phyloP scores from a whole-genome alignment of 2,113 vertebrate species.

The Drymodes brunneopygia region DNA sequence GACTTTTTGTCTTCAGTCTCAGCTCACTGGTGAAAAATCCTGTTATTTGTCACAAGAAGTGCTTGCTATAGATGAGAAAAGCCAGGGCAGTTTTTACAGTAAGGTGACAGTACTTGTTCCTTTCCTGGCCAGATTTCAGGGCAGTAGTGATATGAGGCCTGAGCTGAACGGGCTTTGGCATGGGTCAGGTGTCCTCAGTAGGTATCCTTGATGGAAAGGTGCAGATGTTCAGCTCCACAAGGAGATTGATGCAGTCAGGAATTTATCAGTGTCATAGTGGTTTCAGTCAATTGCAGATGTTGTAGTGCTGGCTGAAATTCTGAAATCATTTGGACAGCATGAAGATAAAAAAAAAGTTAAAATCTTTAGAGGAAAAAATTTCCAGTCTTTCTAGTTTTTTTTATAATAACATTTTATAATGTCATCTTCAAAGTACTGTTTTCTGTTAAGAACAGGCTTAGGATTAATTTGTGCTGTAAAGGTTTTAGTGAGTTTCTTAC shows the following conservation, averaged over 20 bases:
- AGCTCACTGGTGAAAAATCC: background rate
- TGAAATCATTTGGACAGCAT: background rate
- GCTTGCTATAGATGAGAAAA: background rate
- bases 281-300: background rate
- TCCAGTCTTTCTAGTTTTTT: background rate
- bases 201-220: background rate
- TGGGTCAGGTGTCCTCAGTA: background rate
- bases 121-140: background rate
- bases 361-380: background rate
- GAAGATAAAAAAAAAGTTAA: background rate
- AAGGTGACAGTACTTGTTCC: background rate
- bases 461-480: background rate
- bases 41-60: background rate
- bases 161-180: background rate
- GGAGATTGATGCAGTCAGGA: background rate
- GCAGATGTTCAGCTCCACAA: background rate
- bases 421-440: background rate
- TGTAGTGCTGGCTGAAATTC: background rate
- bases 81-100: background rate
- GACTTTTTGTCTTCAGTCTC: background rate
- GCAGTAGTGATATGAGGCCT: background rate
- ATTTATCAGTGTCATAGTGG: background rate
- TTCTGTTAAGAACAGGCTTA: background rate
- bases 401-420: background rate
- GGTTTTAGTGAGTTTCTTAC: background rate